Conservation (phyloP, 2,888 invertebrate species). For the Choristoneura rosaceana region DNA sequence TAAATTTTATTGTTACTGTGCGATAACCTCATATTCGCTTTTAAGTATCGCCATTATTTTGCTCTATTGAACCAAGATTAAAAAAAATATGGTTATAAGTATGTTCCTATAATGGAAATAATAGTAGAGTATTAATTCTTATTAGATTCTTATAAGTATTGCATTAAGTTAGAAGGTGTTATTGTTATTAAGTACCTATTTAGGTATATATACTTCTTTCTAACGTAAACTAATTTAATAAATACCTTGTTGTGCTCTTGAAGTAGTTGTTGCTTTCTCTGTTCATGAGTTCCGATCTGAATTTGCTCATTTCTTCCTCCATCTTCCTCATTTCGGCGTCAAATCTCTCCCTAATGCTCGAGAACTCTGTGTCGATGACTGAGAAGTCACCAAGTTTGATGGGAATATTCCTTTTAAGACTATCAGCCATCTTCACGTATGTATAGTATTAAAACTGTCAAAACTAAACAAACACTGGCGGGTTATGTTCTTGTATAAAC, state of each 20-base stretch:
- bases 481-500: conserved; percentile 77
- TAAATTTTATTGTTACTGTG: neutral
- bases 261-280: conserved; percentile 96
- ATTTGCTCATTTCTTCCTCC: conserved; percentile 99
- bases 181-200: no score
- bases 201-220: no score
- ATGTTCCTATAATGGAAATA: neutral
- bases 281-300: conserved; percentile 96
- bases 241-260: conserved; percentile 94
- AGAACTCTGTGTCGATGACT: conserved; percentile 98
- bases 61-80: neutral
- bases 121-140: neutral
- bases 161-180: neutral
- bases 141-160: conserved; percentile 26
- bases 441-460: conserved; percentile 63
- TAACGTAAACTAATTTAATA: conserved; percentile 36
- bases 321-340: conserved; percentile 99
- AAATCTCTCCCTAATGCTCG: conserved; percentile 97
- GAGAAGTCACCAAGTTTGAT: conserved; percentile 97
- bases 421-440: conserved; percentile 90
- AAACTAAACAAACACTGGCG: conserved; percentile 83
- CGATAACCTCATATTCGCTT: conserved; percentile 28
- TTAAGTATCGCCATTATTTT: neutral
- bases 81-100: neutral
- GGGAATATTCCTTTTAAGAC: conserved; percentile 95